Base-by-base conservation (phyloP, 1,140 invertebrate genomes). In the Lasioglossum albipes region DNA sequence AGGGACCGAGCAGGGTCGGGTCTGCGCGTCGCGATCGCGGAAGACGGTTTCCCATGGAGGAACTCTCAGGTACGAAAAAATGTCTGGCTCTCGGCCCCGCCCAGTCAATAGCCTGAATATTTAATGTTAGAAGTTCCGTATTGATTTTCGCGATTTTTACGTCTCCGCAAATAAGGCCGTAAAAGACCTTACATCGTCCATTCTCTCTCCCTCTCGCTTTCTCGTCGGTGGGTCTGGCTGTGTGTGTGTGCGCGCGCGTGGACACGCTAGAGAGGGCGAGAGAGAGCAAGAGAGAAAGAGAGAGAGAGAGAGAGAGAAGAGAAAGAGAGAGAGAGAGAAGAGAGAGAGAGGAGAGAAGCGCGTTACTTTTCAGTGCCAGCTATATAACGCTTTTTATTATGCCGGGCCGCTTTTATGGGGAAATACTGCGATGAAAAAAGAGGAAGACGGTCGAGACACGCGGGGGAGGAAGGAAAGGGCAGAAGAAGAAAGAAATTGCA, bases 81-180 rank as follows among this genome's bases (percentile, higher is more conserved):
- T 81, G 79, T 82, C 79, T 84, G 76, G 69, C 78, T 76, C 77
- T 69, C 73, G 78, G 77, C 89, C 88, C 87, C 86, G 81, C 85
- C 90, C 90, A 92, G 90, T 92, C 90, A 89, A 90, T 91, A 90
- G 90, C 76, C 88, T 93, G 91, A 93, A 93, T 93, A 92, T 93
- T 93, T 93, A 93, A 93, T 91, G 89, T 89, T 90, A 91, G 90
- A 91, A 91, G 89, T 93, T 91, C 88, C 88, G 90, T 93, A 93
- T 93, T 93, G 92, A 93, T 93, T 93, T 93, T 93, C 91, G 88
- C 90, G 87, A 93, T 93, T 93, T 93, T 93, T 91, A 92, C 89
- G 89, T 91, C 90, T 92, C 91, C 91, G 89, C 92, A 92, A 92
- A 92, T 91, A 92, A 91, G 91, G 90, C 88, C 90, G 88, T 91